Evolutionary conservation across 2,888 invertebrate genomes (phyloP).

Genomic region (Aspidapion aeneum): DNA sequence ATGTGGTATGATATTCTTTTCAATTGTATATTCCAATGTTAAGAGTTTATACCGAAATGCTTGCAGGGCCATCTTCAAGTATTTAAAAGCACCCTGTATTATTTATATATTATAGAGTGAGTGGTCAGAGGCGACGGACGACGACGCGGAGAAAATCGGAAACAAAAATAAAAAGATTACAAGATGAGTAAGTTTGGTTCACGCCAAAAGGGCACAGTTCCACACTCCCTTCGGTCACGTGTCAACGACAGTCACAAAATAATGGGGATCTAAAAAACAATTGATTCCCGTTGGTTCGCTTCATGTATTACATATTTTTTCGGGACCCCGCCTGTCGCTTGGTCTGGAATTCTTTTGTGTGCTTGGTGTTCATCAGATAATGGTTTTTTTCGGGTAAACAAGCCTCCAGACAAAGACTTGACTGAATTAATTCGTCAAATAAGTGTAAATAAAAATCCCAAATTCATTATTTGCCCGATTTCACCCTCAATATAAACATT

Average conservation of each 20-base stretch:
- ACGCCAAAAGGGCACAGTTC: slow-evolving; percentile 21
- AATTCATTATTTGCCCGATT: background rate
- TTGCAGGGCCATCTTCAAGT: no score
- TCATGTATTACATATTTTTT: slow-evolving; percentile 39
- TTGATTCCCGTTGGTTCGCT: slow-evolving; percentile 39
- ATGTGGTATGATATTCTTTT: no score
- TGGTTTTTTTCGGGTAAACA: background rate
- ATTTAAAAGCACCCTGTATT: no score
- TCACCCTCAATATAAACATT: background rate
- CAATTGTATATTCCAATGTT: no score
- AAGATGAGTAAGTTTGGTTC: slow-evolving; percentile 41
- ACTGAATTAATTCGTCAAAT: background rate
- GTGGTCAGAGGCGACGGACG: slow-evolving; percentile 24
- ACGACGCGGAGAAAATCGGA: slow-evolving; percentile 35
- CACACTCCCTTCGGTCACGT: slow-evolving; percentile 37
- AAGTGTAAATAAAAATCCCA: background rate
- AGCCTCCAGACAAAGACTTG: background rate
- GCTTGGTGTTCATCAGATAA: background rate
- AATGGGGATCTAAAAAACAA: slow-evolving; percentile 39
- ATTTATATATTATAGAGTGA: no score
- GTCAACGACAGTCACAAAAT: slow-evolving; percentile 38
- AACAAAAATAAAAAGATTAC: slow-evolving; percentile 43
- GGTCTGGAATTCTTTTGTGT: background rate
- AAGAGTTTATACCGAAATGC: no score
- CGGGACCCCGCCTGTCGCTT: slow-evolving; percentile 5